phyloP scores from a whole-genome alignment of 1,140 invertebrate species.

The Gonioctena quinquepunctata region DNA sequence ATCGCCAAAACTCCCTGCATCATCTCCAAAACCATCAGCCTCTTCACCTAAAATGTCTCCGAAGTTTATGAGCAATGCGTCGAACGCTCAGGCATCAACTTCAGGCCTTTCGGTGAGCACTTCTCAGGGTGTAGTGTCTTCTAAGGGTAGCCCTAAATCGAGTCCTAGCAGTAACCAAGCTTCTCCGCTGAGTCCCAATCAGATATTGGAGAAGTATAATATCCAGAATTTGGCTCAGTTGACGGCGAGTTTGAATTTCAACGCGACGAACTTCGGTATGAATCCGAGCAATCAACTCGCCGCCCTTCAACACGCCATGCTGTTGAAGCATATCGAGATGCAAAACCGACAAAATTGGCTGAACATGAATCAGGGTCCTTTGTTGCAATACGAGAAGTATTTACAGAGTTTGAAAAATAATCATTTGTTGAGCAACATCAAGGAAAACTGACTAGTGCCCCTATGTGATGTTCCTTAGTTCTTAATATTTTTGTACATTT shows the following conservation, averaged over 20 bases:
- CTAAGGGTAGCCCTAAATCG: constrained; percentile 1
- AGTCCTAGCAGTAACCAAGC: background rate
- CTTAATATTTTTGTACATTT: too few relatives aligned
- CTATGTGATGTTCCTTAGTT: too few relatives aligned
- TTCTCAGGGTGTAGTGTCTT: background rate
- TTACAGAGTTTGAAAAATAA: constrained; percentile 45
- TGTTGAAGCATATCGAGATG: constrained; percentile 49
- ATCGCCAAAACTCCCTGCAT: background rate
- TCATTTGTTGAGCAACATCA: constrained; percentile 36
- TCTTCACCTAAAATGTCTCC: constrained; percentile 15
- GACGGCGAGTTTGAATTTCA: constrained; percentile 50
- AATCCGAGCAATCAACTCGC: constrained; percentile 38
- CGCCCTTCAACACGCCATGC: constrained; percentile 48
- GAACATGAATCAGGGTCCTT: constrained; percentile 39
- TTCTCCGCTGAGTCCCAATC: constrained; percentile 39
- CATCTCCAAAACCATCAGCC: constrained; percentile 7
- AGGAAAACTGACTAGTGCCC: constrained; percentile 43
- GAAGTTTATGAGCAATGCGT: background rate
- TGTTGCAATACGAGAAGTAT: constrained; percentile 53
- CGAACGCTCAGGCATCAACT: background rate
- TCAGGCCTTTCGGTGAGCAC: background rate
- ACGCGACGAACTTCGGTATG: constrained; percentile 28
- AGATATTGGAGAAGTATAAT: constrained; percentile 53
- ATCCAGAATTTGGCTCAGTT: constrained; percentile 53
- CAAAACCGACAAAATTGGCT: constrained; percentile 48